These are phyloP conservation scores for Betta splendens DNA, from an alignment of 2,797 vertebrate genomes.

Conservation along the genomic window DNA sequence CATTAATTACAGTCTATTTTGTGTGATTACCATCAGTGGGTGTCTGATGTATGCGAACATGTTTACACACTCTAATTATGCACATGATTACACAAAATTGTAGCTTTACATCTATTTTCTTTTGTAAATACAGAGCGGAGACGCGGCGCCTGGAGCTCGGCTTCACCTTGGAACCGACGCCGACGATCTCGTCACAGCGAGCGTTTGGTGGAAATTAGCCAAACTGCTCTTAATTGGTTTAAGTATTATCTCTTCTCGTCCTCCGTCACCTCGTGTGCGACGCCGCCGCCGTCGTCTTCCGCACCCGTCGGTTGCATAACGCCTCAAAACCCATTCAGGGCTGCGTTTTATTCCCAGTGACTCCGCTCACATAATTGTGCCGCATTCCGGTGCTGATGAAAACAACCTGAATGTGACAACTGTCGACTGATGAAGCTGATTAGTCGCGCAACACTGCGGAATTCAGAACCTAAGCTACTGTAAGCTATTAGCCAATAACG, in stretches of 20 bases:
- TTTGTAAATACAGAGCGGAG: neutral
- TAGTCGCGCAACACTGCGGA: neutral
- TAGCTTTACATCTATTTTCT: neutral
- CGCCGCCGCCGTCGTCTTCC: slow-evolving; percentile 1
- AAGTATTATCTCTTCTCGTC: slow-evolving; percentile 1
- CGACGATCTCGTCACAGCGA: slow-evolving; percentile 1
- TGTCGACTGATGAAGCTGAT: slow-evolving; percentile 1
- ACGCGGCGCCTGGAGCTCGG: neutral
- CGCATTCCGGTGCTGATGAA: slow-evolving; percentile 11
- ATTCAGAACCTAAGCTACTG: neutral
- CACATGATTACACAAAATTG: neutral
- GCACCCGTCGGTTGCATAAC: slow-evolving; percentile 14
- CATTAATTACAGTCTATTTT: neutral
- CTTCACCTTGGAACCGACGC: slow-evolving; percentile 6
- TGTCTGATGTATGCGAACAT: neutral
- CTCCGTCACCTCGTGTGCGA: slow-evolving; percentile 7
- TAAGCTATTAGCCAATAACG: neutral
- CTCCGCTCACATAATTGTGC: slow-evolving; percentile 7
- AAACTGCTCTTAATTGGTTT: slow-evolving; percentile 13
- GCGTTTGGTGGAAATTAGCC: neutral
- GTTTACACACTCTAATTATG: neutral
- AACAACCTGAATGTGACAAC: slow-evolving; percentile 4
- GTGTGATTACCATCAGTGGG: neutral
- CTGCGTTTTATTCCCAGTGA: slow-evolving; percentile 10
- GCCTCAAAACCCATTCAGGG: slow-evolving; percentile 21